These are phyloP conservation scores for Harlomillsia oculata DNA, from an alignment of 1,140 invertebrate species.

Conservation along the genomic window DNA sequence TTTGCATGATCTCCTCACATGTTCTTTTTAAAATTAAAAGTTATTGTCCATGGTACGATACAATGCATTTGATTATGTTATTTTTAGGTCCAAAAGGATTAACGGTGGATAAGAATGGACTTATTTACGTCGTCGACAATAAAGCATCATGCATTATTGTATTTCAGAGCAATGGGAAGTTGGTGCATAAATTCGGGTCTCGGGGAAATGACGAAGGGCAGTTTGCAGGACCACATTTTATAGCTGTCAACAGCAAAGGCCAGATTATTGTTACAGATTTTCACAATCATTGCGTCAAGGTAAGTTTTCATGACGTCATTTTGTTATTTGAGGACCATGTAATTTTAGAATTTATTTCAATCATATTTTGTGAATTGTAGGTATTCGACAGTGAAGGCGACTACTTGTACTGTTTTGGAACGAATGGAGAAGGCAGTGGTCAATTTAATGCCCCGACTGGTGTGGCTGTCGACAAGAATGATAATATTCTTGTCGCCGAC, in stretches of 20 bases:
- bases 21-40: not conserved
- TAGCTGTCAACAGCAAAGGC: conserved; percentile 46
- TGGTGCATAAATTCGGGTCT: conserved; percentile 41
- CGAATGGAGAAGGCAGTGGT: conserved; percentile 48
- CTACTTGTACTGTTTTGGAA: conserved; percentile 47
- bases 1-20: not conserved
- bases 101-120: conserved; percentile 45
- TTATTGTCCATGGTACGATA: not conserved
- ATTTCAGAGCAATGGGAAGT: conserved; percentile 47
- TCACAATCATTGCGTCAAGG: conserved; percentile 52
- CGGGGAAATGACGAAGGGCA: conserved; percentile 42
- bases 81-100: conserved; percentile 46
- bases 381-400: conserved; percentile 47
- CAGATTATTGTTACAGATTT: conserved; percentile 51
- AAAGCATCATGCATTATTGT: conserved; percentile 48
- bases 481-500: conserved; percentile 50
- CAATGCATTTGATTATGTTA: not conserved
- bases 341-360: not conserved
- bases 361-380: conserved; percentile 40
- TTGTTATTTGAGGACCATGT: not conserved
- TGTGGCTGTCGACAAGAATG: conserved; percentile 46
- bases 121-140: conserved; percentile 53
- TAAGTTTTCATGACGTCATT: conserved; percentile 7
- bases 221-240: conserved; percentile 53
- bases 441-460: conserved; percentile 54